Percentiles rank a stretch among this genome's conserved stretches.
phyloP scores from a whole-genome alignment of 2,888 invertebrate species.

The Serripes groenlandicus region DNA sequence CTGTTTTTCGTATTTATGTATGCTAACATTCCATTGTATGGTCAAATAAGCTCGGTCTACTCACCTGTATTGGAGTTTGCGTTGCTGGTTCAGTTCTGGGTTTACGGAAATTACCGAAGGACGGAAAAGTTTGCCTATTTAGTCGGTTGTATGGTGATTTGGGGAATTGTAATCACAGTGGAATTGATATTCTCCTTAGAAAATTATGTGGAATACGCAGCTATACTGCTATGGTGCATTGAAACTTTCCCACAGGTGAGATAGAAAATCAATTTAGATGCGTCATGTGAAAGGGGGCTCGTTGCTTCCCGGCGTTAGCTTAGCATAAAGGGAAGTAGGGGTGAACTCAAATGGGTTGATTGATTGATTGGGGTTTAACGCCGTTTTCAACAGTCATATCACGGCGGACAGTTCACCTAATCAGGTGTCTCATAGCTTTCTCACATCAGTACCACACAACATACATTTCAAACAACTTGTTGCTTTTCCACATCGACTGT shows the following conservation, averaged over 20 bases:
- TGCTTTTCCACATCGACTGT: too few relatives aligned
- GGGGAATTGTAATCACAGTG: conserved; percentile 62
- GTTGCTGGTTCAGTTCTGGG: conserved; percentile 69
- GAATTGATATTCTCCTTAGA: conserved; percentile 55
- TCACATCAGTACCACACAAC: too few relatives aligned
- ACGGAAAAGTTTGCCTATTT: conserved; percentile 56
- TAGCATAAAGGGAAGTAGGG: too few relatives aligned
- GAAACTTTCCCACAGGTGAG: conserved; percentile 75
- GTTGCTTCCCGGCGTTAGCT: too few relatives aligned
- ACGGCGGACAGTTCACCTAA: too few relatives aligned
- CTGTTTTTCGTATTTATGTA: conserved; percentile 71
- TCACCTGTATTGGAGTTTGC: conserved; percentile 70
- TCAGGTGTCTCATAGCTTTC: too few relatives aligned
- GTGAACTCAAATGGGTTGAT: too few relatives aligned
- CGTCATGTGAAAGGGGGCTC: too few relatives aligned
- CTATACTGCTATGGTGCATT: conserved; percentile 72
- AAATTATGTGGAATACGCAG: conserved; percentile 64
- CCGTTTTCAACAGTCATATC: too few relatives aligned
- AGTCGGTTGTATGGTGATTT: conserved; percentile 52
- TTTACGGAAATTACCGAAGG: conserved; percentile 59
- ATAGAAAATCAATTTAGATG: too few relatives aligned
- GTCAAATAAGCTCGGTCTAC: conserved; percentile 70
- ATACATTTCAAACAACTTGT: too few relatives aligned
- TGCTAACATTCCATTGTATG: conserved; percentile 66
- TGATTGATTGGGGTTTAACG: too few relatives aligned